A percentile compares a stretch with the other conserved stretches of the same genome.
Conservation (phyloP, 2,888 invertebrate genomes). For the Drosophila paranaensis region DNA sequence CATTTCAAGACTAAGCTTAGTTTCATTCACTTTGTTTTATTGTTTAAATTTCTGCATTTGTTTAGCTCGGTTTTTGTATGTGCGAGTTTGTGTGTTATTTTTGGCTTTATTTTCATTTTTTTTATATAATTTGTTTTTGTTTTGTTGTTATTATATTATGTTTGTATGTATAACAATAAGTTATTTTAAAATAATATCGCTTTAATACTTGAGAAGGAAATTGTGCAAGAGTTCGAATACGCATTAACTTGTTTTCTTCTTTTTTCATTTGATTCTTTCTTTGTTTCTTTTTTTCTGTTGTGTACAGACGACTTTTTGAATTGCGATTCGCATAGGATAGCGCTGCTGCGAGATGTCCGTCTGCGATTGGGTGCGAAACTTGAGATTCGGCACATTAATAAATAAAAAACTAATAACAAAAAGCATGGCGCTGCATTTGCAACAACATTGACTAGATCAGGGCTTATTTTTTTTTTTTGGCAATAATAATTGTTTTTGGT, state of each 20-base stretch:
- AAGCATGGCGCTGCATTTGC: slow-evolving; percentile 64
- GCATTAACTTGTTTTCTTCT: slow-evolving; percentile 34
- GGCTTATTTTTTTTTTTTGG: slow-evolving; percentile 40
- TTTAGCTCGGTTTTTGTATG: slow-evolving; percentile 31
- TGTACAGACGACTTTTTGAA: slow-evolving; percentile 42
- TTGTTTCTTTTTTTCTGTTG: slow-evolving; percentile 35
- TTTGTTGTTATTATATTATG: slow-evolving; percentile 60
- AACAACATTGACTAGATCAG: slow-evolving; percentile 68
- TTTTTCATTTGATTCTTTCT: slow-evolving; percentile 32
- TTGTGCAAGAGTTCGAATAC: slow-evolving; percentile 71
- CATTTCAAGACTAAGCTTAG: slow-evolving; percentile 41
- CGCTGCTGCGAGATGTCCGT: slow-evolving; percentile 48
- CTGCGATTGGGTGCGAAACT: slow-evolving; percentile 59
- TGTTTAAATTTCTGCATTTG: slow-evolving; percentile 44
- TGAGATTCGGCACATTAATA: slow-evolving; percentile 70
- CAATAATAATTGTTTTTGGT: slow-evolving; percentile 24
- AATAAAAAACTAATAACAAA: slow-evolving; percentile 78
- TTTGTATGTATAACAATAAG: slow-evolving; percentile 68
- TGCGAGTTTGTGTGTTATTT: slow-evolving; percentile 35
- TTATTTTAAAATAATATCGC: slow-evolving; percentile 77
- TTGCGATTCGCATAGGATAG: slow-evolving; percentile 68
- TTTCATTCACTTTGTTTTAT: slow-evolving; percentile 40
- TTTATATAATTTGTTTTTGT: slow-evolving; percentile 48
- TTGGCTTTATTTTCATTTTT: slow-evolving; percentile 36
- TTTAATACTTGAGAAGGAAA: slow-evolving; percentile 80